Evolutionary conservation across 2,113 vertebrate genomes (phyloP).

Genomic region (Xiphorhynchus elegans): DNA sequence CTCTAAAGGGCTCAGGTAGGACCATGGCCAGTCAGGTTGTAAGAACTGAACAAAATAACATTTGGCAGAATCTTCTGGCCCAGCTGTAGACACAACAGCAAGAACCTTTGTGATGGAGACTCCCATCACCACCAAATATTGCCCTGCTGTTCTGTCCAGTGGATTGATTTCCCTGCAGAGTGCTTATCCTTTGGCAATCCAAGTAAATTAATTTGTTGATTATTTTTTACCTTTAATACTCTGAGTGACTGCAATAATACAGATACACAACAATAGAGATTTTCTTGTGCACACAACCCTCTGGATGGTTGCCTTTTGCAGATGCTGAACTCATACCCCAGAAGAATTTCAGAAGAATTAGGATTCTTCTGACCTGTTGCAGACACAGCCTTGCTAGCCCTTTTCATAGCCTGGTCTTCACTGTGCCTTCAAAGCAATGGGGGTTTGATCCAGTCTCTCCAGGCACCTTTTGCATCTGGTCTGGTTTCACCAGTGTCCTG

Average conservation of each 20-base stretch:
- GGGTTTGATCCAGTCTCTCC: neutral
- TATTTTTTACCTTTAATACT: neutral
- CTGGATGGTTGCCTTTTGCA: neutral
- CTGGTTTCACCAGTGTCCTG: neutral
- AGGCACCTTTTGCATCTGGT: neutral
- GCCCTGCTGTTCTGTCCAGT: neutral
- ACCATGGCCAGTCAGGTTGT: neutral
- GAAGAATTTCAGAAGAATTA: neutral
- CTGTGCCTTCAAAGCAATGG: neutral
- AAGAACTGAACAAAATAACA: neutral
- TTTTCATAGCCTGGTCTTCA: neutral
- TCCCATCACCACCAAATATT: neutral
- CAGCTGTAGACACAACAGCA: neutral
- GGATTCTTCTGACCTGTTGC: neutral
- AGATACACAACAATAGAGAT: neutral
- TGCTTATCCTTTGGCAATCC: neutral
- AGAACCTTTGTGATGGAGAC: neutral
- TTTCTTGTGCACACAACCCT: neutral
- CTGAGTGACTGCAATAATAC: neutral
- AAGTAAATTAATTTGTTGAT: neutral
- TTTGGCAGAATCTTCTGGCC: neutral
- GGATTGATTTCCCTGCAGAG: neutral
- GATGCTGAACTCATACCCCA: neutral
- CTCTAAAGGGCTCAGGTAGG: neutral
- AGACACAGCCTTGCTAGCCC: neutral